Percentiles rank a stretch among this genome's conserved stretches.
These are phyloP conservation scores for Acleris cristana DNA, from an alignment of 2,888 invertebrate genomes.

Conservation along the genomic window DNA sequence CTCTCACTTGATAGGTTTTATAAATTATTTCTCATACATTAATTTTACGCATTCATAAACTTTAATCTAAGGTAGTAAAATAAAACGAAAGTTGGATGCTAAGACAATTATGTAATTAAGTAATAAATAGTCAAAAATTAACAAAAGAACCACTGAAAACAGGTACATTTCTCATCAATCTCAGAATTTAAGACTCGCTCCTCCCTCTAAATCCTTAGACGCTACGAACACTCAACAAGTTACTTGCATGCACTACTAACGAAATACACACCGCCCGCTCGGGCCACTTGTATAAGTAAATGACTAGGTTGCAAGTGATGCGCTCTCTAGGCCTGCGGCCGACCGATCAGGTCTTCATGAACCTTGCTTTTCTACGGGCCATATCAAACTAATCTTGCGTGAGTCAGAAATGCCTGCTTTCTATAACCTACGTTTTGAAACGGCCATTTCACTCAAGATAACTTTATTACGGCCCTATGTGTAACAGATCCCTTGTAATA, in stretches of 20 bases:
- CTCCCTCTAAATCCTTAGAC: slow-evolving; percentile 78
- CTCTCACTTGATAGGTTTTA: not conserved
- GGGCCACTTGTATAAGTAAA: slow-evolving; percentile 75
- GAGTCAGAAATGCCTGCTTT: too few species aligned
- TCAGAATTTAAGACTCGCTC: slow-evolving; percentile 78
- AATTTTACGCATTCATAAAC: slow-evolving; percentile 22
- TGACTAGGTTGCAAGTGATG: slow-evolving; percentile 81
- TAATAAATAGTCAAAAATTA: slow-evolving; percentile 84
- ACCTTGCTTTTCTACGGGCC: slow-evolving; percentile 37
- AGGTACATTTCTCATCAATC: slow-evolving; percentile 82
- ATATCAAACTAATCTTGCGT: too few species aligned
- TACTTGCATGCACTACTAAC: slow-evolving; percentile 78
- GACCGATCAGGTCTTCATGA: slow-evolving; percentile 49
- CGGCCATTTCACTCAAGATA: too few species aligned
- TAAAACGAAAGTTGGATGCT: slow-evolving; percentile 72
- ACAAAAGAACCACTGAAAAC: slow-evolving; percentile 83
- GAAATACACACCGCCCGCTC: slow-evolving; percentile 66
- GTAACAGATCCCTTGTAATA: slow-evolving; percentile 38
- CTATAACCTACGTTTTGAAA: too few species aligned
- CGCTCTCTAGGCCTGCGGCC: slow-evolving; percentile 57
- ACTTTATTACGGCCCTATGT: slow-evolving; percentile 35
- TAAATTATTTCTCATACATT: slow-evolving; percentile 33
- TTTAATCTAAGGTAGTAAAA: slow-evolving; percentile 40
- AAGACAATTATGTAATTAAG: slow-evolving; percentile 81
- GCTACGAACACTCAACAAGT: slow-evolving; percentile 82